Evolutionary conservation across 2,797 vertebrate species (phyloP).

Genomic region (Cephalopachus bancanus): DNA sequence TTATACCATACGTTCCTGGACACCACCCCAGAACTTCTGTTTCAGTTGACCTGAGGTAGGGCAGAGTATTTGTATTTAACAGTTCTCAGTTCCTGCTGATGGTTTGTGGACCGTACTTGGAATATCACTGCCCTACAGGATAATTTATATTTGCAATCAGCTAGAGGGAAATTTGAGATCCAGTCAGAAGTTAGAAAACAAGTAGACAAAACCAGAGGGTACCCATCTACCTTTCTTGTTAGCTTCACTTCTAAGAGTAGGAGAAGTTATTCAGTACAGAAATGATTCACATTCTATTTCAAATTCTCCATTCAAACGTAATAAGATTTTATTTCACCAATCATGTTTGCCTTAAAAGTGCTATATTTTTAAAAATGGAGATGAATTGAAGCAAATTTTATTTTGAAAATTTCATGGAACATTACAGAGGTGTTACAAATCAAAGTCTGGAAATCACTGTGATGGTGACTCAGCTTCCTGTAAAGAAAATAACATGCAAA

Average conservation of each 20-base stretch:
- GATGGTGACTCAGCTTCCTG: conserved; percentile 67
- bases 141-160: not conserved
- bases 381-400: conserved; percentile 62
- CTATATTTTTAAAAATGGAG: conserved; percentile 64
- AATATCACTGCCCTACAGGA: not conserved
- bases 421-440: conserved; percentile 69
- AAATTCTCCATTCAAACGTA: conserved; percentile 61
- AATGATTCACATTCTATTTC: conserved; percentile 46
- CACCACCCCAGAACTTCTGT: not conserved
- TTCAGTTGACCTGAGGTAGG: not conserved
- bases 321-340: conserved; percentile 57
- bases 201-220: not conserved
- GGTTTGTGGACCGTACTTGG: not conserved
- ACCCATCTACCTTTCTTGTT: not conserved
- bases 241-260: not conserved
- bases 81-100: not conserved
- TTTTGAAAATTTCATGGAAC: conserved; percentile 60
- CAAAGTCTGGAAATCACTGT: conserved; percentile 51
- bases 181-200: not conserved
- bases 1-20: not conserved
- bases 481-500: conserved; percentile 69
- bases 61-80: not conserved
- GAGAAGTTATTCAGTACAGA: not conserved
- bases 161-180: not conserved
- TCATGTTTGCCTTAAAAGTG: conserved; percentile 42